Evolutionary conservation across 2,888 invertebrate genomes (phyloP), one percentile per base, ranked within the genome.

Genomic region (Carcina quercana): DNA sequence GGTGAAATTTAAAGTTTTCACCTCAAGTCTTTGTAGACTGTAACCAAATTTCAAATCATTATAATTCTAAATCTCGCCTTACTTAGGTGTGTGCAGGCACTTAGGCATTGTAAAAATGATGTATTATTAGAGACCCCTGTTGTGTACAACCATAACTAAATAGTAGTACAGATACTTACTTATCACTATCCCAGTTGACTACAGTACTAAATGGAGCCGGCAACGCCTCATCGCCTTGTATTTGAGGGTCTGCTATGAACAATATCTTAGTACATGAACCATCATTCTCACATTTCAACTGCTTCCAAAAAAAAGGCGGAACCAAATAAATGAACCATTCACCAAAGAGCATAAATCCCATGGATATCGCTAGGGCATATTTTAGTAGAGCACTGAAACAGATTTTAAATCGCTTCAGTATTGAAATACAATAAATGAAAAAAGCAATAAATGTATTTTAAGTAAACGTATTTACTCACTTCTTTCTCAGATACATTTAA

Each of bases 171-270:
- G 7, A 15, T n/a, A 21, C 64, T 66, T 74, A 95, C 95, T 92
- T 89, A 73, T 98, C 97, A 52, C 92, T 91, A 70, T 98, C 97
- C 89, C 92, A 95, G 52, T 92, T 88, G 17, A 91, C 88, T 19
- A 97, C 58, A 29, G 86, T 84, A 30, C 92, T 93, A 19, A 92
- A 79, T 27, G 87, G 85, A 32, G 87, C 83, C 2, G 88, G 74
- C 32, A 94, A 95, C 53, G 91, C 89, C 21, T 86, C 72, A 45
- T 93, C 89, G 0, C 97, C 98, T 46, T 96, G 88, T 38, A 98
- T 88, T 73, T 98, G 98, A 11, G 97, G 97, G 74, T 98, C 98
- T 4, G 96, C 95, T 30, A 95, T 90, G 30, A 93, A 85, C 28
- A 93, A 65, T 34, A 93, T 78, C 50, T 86, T 88, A 3, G 88